Percentiles rank a stretch among this genome's conserved stretches.
Evolutionary conservation across 2,113 vertebrate species (phyloP).

Genomic region (Maccullochella peelii): DNA sequence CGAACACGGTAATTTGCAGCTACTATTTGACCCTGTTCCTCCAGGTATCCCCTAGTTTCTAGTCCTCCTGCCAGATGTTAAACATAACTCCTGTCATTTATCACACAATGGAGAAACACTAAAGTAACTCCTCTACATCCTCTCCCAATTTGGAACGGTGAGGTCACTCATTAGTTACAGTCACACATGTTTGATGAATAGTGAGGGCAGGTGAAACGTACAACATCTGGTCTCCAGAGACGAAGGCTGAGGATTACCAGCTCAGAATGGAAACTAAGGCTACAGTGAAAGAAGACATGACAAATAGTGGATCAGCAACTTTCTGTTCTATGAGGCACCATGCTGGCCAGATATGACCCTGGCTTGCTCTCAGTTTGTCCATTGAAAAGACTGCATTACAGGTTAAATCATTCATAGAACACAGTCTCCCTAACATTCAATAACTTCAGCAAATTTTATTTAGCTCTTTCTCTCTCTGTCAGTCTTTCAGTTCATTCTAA

Average conservation of each 20-base stretch:
- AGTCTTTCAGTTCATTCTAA: background rate
- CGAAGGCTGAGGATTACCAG: constrained; percentile 17
- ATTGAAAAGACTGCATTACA: background rate
- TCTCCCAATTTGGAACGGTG: constrained; percentile 5
- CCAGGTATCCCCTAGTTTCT: constrained; percentile 31
- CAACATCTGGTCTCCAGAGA: constrained; percentile 29
- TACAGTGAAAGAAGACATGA: background rate
- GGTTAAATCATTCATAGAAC: background rate
- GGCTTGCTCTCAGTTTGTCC: background rate
- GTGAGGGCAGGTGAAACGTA: constrained; percentile 23
- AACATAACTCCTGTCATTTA: constrained; percentile 34
- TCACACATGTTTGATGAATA: constrained; percentile 22
- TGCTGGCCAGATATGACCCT: background rate
- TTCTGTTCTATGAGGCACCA: background rate
- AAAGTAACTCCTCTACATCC: constrained; percentile 32
- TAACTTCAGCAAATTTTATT: background rate
- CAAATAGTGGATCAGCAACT: background rate
- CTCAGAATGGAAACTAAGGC: constrained; percentile 43
- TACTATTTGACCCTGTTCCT: constrained; percentile 12
- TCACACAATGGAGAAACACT: constrained; percentile 35
- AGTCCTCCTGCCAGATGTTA: constrained; percentile 56
- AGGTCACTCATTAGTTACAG: constrained; percentile 38
- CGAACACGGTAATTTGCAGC: background rate
- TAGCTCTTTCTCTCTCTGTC: background rate
- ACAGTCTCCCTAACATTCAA: background rate